Conservation (phyloP, 1,140 invertebrate species). For the Scylla paramamosain region DNA sequence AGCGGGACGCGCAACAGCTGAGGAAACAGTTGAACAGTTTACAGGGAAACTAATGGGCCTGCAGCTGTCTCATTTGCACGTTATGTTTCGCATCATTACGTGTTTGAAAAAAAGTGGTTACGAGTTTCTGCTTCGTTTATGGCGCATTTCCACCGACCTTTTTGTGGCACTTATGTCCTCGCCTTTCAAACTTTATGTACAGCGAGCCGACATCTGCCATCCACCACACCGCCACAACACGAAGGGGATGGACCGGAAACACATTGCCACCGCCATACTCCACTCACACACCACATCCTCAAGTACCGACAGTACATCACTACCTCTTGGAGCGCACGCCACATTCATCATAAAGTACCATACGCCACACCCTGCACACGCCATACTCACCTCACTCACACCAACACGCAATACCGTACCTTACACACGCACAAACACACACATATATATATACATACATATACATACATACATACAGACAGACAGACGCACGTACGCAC, state of each 20-base stretch:
- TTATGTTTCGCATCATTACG: slow-evolving; percentile 2
- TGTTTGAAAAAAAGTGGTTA: not conserved
- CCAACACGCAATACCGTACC: not conserved
- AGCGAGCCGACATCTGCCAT: not conserved
- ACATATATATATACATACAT: not conserved
- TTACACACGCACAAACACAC: not conserved
- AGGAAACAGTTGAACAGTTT: not conserved
- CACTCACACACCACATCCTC: too few relatives aligned
- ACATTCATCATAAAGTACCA: not conserved
- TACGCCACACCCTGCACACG: not conserved
- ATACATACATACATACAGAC: not conserved
- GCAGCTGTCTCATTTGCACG: not conserved
- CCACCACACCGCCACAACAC: too few relatives aligned
- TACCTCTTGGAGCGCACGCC: too few relatives aligned
- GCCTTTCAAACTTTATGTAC: not conserved
- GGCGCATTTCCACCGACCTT: not conserved
- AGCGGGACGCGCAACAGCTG: too few relatives aligned
- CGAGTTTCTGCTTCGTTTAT: slow-evolving; percentile 2
- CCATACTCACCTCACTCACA: not conserved
- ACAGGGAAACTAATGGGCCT: not conserved
- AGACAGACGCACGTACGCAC: not conserved
- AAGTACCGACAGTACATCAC: not conserved
- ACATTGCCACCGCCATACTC: too few relatives aligned
- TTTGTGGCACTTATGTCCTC: not conserved
- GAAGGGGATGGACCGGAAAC: too few relatives aligned